Percentiles rank a stretch among this genome's conserved stretches.
phyloP scores from a whole-genome alignment of 2,797 vertebrate species.

The Setipinna tenuifilis region DNA sequence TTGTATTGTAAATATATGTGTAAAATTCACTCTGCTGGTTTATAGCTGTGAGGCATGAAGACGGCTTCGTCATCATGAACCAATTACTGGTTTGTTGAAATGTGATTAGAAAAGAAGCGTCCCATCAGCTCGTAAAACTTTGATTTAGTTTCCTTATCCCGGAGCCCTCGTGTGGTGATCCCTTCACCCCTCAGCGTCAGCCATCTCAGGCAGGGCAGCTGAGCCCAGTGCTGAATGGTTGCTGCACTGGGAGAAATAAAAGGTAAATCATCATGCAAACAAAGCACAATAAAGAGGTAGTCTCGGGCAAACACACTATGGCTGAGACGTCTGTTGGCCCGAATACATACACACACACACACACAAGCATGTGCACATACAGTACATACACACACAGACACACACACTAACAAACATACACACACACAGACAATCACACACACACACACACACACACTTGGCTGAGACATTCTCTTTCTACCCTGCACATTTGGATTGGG shows the following conservation, averaged over 20 bases:
- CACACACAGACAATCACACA: no score
- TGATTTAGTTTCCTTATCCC: neutral
- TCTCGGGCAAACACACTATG: neutral
- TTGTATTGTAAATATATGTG: no score
- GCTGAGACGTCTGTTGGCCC: neutral
- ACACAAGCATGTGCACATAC: no score
- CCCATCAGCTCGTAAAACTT: slow-evolving; percentile 5
- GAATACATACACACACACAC: no score
- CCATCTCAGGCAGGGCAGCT: neutral
- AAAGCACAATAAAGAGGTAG: slow-evolving; percentile 17
- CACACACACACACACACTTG: no score
- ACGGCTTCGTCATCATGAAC: neutral
- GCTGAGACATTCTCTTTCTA: no score
- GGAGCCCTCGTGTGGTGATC: neutral
- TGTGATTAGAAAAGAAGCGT: neutral
- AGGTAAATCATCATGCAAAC: slow-evolving; percentile 18
- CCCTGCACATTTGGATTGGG: no score
- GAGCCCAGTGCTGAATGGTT: neutral
- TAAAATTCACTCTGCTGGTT: neutral
- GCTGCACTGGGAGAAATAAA: neutral
- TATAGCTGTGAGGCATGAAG: neutral
- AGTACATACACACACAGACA: no score
- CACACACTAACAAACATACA: no score
- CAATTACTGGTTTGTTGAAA: slow-evolving; percentile 3
- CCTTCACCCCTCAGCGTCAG: neutral